phyloP scores from a whole-genome alignment of 2,113 vertebrate genomes.

The Leptobrachium leishanense region DNA sequence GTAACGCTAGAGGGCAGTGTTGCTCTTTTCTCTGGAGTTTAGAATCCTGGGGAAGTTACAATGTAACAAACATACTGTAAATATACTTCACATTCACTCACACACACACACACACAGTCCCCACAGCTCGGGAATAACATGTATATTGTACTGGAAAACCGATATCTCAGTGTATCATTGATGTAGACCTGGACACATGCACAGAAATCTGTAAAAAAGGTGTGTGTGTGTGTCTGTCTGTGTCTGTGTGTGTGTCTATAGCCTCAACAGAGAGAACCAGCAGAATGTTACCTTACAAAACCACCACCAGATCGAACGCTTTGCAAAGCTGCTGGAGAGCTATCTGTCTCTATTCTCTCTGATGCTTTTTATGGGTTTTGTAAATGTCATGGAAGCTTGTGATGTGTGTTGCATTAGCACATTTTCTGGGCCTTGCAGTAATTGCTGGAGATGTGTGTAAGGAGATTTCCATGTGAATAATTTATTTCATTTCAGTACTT shows the following conservation, averaged over 20 bases:
- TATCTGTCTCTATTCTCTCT: background rate
- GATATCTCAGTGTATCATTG: too few relatives aligned
- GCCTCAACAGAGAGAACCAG: too few relatives aligned
- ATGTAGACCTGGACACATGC: too few relatives aligned
- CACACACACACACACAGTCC: too few relatives aligned
- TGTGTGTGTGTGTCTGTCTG: too few relatives aligned
- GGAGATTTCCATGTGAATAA: background rate
- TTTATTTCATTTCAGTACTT: background rate
- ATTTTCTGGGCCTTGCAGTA: background rate
- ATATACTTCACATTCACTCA: background rate
- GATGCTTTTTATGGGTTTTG: background rate
- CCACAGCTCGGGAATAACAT: too few relatives aligned
- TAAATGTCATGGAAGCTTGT: background rate
- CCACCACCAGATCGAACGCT: too few relatives aligned
- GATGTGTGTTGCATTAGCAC: background rate
- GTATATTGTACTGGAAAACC: too few relatives aligned
- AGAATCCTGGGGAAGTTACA: background rate
- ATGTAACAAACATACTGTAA: constrained; percentile 7
- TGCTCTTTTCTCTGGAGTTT: constrained; percentile 11
- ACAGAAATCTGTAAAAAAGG: too few relatives aligned
- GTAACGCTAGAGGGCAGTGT: constrained; percentile 37
- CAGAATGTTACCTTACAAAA: too few relatives aligned
- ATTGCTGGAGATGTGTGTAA: background rate
- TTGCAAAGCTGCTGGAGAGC: background rate
- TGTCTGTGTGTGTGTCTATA: too few relatives aligned